Evolutionary conservation across 2,113 vertebrate species (phyloP).

Genomic region (Cairina moschata): DNA sequence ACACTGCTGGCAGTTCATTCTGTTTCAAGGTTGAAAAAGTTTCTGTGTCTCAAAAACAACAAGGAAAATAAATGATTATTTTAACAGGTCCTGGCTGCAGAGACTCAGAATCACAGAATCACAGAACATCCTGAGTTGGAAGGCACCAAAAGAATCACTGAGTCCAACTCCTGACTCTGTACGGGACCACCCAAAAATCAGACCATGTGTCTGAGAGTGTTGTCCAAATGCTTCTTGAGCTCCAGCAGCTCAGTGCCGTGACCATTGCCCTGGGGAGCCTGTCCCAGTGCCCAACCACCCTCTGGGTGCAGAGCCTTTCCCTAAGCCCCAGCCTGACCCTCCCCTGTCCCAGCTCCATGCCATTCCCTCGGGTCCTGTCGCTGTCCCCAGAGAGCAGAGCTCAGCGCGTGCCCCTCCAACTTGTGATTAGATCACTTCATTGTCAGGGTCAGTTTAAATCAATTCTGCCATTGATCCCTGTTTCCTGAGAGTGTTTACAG

Average conservation of each 20-base stretch:
- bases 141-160: not conserved
- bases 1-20: constrained; percentile 10
- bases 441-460: constrained; percentile 48
- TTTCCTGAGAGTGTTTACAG: not conserved
- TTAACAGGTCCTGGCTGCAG: not conserved
- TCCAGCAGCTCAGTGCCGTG: not conserved
- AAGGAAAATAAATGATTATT: not conserved
- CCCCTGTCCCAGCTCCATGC: not conserved
- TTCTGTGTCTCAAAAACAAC: constrained; percentile 28
- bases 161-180: not conserved
- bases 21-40: constrained; percentile 25
- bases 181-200: not conserved
- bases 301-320: not conserved
- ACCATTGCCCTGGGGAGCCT: not conserved
- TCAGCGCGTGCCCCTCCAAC: not conserved
- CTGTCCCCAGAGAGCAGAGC: not conserved
- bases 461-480: not conserved
- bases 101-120: not conserved
- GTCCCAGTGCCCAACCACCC: not conserved
- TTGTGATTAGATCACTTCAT: not conserved
- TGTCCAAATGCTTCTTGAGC: not conserved
- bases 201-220: not conserved
- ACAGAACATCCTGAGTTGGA: not conserved
- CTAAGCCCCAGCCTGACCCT: not conserved
- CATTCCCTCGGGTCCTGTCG: not conserved